Evolutionary conservation across 2,888 invertebrate species (phyloP), one percentile per base, ranked within the genome.

Genomic region (Carcina quercana): DNA sequence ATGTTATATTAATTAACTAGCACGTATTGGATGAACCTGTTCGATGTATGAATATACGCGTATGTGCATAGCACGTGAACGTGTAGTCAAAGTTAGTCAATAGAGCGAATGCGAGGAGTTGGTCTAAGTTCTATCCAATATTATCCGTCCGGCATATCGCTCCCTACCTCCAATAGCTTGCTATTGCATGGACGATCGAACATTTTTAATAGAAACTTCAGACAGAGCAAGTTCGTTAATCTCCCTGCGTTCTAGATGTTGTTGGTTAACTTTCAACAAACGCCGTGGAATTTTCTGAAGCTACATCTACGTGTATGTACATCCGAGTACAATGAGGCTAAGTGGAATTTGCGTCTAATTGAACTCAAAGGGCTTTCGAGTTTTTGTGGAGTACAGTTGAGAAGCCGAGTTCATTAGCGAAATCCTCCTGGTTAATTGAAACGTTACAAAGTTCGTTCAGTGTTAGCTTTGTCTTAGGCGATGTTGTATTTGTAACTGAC

Each of bases 391-490:
- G 59, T 68, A 67, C 42, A 47, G 38, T 46, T 20, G 47, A 53
- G 50, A 45, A 38, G 43, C 34, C 37, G 45, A 58, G 59, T 70
- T 71, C 64, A 68, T 71, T 70, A 68, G 59, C 46, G 51, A 64
- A 68, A 64, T 58, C 56, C 55, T 46, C 49, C n/a, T 45, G 53
- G 60, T 67, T 72, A 70, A 73, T 74, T 72, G 67, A 66, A 73
- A 70, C 64, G 61, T 69, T 64, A 65, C 57, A 52, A 24, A 24
- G 11, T 24, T 11, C n/a, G n/a, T n/a, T n/a, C n/a, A n/a, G n/a
- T n/a, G n/a, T n/a, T n/a, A n/a, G n/a, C n/a, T n/a, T n/a, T n/a
- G n/a, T n/a, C n/a, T n/a, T n/a, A n/a, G n/a, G n/a, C n/a, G n/a
- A n/a, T n/a, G n/a, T n/a, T n/a, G n/a, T n/a, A n/a, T n/a, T n/a